Base-by-base conservation (phyloP, 2,888 invertebrate genomes). In the Nebria salina region DNA sequence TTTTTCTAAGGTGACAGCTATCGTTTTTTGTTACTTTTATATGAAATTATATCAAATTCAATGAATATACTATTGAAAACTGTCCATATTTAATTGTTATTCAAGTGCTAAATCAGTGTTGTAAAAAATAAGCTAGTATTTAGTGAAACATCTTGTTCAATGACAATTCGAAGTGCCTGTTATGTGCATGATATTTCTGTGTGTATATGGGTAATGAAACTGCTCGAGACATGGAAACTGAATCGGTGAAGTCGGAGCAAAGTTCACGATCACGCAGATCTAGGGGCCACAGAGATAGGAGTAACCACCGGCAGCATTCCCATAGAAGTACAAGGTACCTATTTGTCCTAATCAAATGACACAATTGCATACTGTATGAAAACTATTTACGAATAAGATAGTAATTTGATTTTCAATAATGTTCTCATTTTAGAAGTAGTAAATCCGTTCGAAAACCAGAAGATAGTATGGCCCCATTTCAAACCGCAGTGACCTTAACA, bases 221-320 rank as follows among this genome's bases (percentile, higher is more conserved):
- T 86, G 88, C 89, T 85, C 87, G 89, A 89, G 91, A 90, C 89
- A 97, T 97, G 96, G 97, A 97, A 92, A 96, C 96, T 86, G 97
- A 97, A 91, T 97, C 97, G 86, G 94, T 97, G 86, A 94, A 97
- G 88, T 97, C 97, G 80, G 97, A 97, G 90, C 93, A 96, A 87
- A 97, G 97, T 90, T 94, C 95, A 87, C 93, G 96, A 87, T 94
- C 94, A 76, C 91, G 94, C 88, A 91, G 94, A 83, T 94, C 94
- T 84, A 91, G 94, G 66, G 90, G 90, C 85, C 92, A 94, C 85
- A 86, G 91, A 77, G 88, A 89, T 83, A 88, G 90, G 83, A 89
- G 88, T 83, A 93, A 92, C 85, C 92, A 93, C 86, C 89, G 93
- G 82, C 91, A 93, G 83, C 92, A 93, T 86, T 93, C 93, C 2